phyloP scores from a whole-genome alignment of 2,888 invertebrate species.

The Nomada hirtipes region DNA sequence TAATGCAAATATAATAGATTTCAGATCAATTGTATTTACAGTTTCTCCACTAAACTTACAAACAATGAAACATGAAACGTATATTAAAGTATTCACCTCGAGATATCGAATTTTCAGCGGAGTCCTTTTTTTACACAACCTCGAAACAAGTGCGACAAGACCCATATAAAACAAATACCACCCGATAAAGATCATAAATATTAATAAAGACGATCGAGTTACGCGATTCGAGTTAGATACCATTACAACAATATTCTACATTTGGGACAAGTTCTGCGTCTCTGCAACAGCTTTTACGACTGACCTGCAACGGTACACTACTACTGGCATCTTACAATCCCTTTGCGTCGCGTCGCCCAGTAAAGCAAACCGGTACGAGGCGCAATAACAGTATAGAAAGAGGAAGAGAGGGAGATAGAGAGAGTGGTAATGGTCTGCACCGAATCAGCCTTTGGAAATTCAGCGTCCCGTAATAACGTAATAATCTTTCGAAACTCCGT shows the following conservation, averaged over 20 bases:
- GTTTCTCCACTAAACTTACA: no score
- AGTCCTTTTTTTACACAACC: no score
- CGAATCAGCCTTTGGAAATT: constrained; percentile 29
- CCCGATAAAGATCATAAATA: not conserved
- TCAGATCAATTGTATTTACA: no score
- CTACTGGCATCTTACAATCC: constrained; percentile 47
- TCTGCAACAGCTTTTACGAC: constrained; percentile 30
- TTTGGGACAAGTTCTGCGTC: constrained; percentile 8
- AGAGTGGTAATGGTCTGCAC: constrained; percentile 8
- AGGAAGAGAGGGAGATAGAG: not conserved
- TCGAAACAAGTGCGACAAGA: not conserved
- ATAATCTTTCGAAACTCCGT: constrained; percentile 46
- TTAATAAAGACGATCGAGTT: constrained; percentile 18
- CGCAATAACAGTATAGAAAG: constrained; percentile 24
- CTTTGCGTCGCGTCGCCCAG: constrained; percentile 18
- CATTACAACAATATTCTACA: constrained; percentile 5
- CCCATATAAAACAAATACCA: not conserved
- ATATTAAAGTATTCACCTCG: no score
- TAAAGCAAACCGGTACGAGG: constrained; percentile 33
- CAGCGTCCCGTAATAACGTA: constrained; percentile 31
- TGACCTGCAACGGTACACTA: constrained; percentile 37
- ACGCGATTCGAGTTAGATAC: not conserved
- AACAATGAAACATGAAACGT: no score
- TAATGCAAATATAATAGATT: no score
- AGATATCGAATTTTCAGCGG: no score